Evolutionary conservation across 2,113 vertebrate genomes (phyloP).

Genomic region (Triplophysa dalaica): DNA sequence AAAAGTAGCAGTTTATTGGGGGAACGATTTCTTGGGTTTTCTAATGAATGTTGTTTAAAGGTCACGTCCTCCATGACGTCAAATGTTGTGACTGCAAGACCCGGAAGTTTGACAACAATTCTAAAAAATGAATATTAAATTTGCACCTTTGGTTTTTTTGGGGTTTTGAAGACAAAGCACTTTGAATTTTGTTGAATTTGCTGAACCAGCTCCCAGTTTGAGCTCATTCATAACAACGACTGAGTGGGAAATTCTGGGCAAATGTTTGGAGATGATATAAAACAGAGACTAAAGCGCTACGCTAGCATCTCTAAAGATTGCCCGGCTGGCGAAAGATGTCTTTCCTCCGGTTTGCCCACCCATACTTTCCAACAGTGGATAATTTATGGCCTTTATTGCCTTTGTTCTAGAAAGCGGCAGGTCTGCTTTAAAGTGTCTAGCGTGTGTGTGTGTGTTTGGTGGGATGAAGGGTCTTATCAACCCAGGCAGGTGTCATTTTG

Average conservation of each 20-base stretch:
- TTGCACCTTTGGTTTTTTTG: slow-evolving; percentile 4
- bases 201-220: slow-evolving; percentile 49
- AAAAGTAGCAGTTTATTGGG: neutral
- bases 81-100: too few species aligned
- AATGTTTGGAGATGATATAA: slow-evolving; percentile 42
- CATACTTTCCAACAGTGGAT: slow-evolving; percentile 10
- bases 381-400: slow-evolving; percentile 23
- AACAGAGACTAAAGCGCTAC: slow-evolving; percentile 5
- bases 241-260: slow-evolving; percentile 22
- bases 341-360: neutral
- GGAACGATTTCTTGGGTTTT: too few species aligned
- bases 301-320: neutral
- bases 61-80: neutral
- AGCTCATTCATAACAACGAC: slow-evolving; percentile 46
- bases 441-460: neutral
- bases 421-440: slow-evolving; percentile 6
- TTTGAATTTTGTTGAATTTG: slow-evolving; percentile 19
- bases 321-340: neutral
- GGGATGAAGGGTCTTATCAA: slow-evolving; percentile 24
- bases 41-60: too few species aligned
- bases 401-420: neutral
- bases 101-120: neutral
- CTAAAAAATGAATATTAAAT: neutral
- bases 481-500: neutral
- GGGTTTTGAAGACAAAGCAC: slow-evolving; percentile 7